phyloP scores from a whole-genome alignment of 2,888 invertebrate genomes.

The Rhagophthalmus giganteus region DNA sequence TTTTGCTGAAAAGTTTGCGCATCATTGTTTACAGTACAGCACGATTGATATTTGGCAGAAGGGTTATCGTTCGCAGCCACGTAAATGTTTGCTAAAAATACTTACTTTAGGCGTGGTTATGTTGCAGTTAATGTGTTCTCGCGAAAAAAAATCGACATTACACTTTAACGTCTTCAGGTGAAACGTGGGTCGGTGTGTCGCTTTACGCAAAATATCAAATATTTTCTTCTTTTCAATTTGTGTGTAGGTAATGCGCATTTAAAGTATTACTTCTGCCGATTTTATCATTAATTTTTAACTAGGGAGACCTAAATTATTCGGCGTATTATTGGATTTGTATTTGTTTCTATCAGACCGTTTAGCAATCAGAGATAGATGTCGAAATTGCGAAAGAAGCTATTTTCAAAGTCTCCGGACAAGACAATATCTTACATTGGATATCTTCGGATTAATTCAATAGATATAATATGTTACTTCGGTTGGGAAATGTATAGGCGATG shows the following conservation, averaged over 20 bases:
- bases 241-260: no score
- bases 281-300: no score
- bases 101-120: slow-evolving; percentile 16
- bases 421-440: slow-evolving; percentile 42
- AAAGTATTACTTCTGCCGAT: no score
- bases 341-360: slow-evolving; percentile 1
- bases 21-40: slow-evolving; percentile 17
- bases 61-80: slow-evolving; percentile 23
- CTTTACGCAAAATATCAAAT: no score
- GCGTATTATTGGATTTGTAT: background rate
- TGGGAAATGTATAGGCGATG: slow-evolving; percentile 30
- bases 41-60: slow-evolving; percentile 20
- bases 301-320: slow-evolving; percentile 1
- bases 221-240: no score
- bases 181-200: slow-evolving; percentile 3
- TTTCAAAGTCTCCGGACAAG: slow-evolving; percentile 33
- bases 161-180: slow-evolving; percentile 15
- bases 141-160: slow-evolving; percentile 13
- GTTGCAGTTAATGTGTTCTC: slow-evolving; percentile 10
- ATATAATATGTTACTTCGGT: slow-evolving; percentile 39
- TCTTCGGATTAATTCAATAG: slow-evolving; percentile 42
- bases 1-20: background rate
- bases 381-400: slow-evolving; percentile 33
- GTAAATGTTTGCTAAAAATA: slow-evolving; percentile 26
- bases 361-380: slow-evolving; percentile 6